Evolutionary conservation across 2,113 vertebrate species (phyloP).

Genomic region (Zootoca vivipara): DNA sequence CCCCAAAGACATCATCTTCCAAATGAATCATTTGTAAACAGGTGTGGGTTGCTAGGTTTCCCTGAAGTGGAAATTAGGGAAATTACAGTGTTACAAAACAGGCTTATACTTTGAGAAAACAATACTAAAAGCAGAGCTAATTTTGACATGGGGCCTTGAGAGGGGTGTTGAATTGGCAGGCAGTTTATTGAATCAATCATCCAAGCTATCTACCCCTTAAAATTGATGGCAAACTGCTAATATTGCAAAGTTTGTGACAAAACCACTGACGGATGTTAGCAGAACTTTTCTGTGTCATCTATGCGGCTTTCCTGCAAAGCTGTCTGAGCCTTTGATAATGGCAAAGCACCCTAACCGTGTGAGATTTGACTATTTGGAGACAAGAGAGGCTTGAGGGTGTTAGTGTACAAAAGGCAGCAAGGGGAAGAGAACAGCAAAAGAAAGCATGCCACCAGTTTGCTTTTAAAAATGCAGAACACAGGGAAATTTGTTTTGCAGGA

Average conservation of each 20-base stretch:
- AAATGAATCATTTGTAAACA: background rate
- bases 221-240: background rate
- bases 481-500: background rate
- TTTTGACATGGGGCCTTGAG: background rate
- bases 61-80: background rate
- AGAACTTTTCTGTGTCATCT: background rate
- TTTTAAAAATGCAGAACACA: constrained; percentile 8
- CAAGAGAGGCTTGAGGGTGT: background rate
- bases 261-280: background rate
- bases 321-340: background rate
- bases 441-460: constrained; percentile 52
- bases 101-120: background rate
- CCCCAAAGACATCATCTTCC: too few relatives aligned
- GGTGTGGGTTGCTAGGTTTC: background rate
- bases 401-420: constrained; percentile 33
- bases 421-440: background rate
- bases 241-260: background rate
- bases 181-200: background rate
- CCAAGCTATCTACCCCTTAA: background rate
- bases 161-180: background rate
- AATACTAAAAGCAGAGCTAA: background rate
- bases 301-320: background rate
- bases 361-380: background rate
- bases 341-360: background rate
- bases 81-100: background rate